Evolutionary conservation across 2,797 vertebrate genomes (phyloP), one percentile per base, ranked within the genome.

Genomic region (Yasuhikotakia modesta): DNA sequence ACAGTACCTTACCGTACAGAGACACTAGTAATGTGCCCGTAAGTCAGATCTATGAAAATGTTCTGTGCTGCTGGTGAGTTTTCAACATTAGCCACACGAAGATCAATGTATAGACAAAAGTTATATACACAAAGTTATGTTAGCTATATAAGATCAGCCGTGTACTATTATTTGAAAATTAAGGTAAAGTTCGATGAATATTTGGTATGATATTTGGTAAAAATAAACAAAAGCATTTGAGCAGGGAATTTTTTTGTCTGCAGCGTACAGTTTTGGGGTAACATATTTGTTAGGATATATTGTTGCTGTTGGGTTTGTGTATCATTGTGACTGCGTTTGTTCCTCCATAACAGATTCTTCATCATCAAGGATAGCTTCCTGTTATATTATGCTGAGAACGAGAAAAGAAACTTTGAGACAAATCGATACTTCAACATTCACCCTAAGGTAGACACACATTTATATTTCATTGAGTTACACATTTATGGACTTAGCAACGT

Each of bases 311-410:
- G 16, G 58, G 24, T 61, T 32, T 61, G 12, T 30, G 43, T 17
- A 64, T 19, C n/a, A 1, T 61, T 52, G 27, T 8, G 0, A 19
- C 2, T n/a, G n/a, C 52, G 35, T 50, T 32, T 73, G n/a, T n/a
- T n/a, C n/a, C n/a, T n/a, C n/a, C 82, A 82, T 3, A 48, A 68
- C 79, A 95, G 96, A 85, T 99, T 99, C 90, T 99, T 98, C 89
- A 95, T 99, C 86, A 96, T 99, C 91, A 99, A 99, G 89, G 97
- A 99, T 89, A 98, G 97, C 85, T 99, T 99, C 89, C 87, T 99
- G 83, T 95, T 99, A 16, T 99, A 99, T 85, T 99, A 99, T 71
- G 95, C 96, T 14, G 97, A 99, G 88, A 96, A 87, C 0, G 96
- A 98, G 86, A 98, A 93, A 89, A 96, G 90, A 85, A 97, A 85